Evolutionary conservation across 92 coral and sea anemone species (phyloP).

Genomic region (Siderastrea siderea): DNA sequence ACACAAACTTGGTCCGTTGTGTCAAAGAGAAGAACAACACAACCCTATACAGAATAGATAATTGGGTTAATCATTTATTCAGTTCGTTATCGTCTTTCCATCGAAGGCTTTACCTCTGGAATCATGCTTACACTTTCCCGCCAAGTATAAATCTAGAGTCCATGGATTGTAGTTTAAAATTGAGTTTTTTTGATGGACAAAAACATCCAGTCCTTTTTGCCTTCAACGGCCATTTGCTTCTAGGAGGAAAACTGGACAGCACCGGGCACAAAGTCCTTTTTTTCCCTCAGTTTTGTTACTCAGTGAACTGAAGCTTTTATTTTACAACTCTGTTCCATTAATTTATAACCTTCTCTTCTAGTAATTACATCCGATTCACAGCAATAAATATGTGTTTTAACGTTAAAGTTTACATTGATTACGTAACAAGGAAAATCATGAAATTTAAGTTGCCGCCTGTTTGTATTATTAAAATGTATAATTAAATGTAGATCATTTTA

Average conservation of each 20-base stretch:
- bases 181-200: background rate
- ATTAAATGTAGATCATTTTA: no score
- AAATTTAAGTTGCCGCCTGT: background rate
- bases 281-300: background rate
- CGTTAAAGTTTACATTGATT: background rate
- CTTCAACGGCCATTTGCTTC: no score
- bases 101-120: no score
- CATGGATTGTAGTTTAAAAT: background rate
- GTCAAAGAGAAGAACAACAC: no score
- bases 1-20: background rate
- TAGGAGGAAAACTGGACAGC: no score
- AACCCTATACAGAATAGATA: no score
- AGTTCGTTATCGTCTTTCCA: no score
- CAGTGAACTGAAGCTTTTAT: background rate
- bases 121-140: no score
- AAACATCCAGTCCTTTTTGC: background rate
- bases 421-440: background rate
- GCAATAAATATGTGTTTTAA: conserved; percentile 16
- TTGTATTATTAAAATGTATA: background rate
- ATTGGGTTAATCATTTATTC: no score
- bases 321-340: background rate
- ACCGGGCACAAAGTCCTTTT: no score
- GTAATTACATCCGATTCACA: background rate
- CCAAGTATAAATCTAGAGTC: no score
- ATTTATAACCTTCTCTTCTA: background rate